Conservation (phyloP, 2,888 invertebrate species). For the Prosopocoilus inquinatus region DNA sequence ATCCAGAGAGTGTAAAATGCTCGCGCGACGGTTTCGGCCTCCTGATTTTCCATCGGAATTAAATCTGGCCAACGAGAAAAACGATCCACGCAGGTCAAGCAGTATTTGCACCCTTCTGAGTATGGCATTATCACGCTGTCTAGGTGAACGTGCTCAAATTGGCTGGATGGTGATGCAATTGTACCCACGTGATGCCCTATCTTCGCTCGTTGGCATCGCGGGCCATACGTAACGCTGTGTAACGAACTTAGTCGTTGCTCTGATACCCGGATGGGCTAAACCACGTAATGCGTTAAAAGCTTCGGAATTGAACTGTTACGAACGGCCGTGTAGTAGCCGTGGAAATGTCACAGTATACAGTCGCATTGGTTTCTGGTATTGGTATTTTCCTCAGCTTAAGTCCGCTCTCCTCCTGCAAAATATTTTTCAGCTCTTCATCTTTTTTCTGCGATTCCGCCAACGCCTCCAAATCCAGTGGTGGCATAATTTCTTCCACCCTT, state of each 20-base stretch:
- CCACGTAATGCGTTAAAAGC: constrained; percentile 1
- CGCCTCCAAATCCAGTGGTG: neutral
- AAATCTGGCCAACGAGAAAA: constrained; percentile 38
- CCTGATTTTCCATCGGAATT: constrained; percentile 35
- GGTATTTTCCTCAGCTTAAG: neutral
- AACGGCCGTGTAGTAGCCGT: constrained; percentile 1
- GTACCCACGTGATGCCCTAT: constrained; percentile 32
- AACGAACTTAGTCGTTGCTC: constrained; percentile 9
- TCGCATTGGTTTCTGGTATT: neutral
- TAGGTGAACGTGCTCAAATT: constrained; percentile 47
- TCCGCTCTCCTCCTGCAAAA: neutral
- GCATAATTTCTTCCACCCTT: neutral
- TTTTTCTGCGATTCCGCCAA: neutral
- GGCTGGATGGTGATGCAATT: constrained; percentile 25
- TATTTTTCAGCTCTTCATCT: neutral
- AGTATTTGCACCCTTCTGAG: constrained; percentile 35
- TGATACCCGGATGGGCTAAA: constrained; percentile 7
- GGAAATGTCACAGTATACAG: constrained; percentile 2
- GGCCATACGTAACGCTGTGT: constrained; percentile 16
- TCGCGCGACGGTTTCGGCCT: constrained; percentile 34
- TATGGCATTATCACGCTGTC: constrained; percentile 48
- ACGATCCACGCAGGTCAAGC: constrained; percentile 38
- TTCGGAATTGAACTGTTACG: neutral
- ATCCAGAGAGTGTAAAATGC: constrained; percentile 33
- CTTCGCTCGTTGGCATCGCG: constrained; percentile 38